Evolutionary conservation across 2,797 vertebrate genomes (phyloP).

Genomic region (Characodon lateralis): DNA sequence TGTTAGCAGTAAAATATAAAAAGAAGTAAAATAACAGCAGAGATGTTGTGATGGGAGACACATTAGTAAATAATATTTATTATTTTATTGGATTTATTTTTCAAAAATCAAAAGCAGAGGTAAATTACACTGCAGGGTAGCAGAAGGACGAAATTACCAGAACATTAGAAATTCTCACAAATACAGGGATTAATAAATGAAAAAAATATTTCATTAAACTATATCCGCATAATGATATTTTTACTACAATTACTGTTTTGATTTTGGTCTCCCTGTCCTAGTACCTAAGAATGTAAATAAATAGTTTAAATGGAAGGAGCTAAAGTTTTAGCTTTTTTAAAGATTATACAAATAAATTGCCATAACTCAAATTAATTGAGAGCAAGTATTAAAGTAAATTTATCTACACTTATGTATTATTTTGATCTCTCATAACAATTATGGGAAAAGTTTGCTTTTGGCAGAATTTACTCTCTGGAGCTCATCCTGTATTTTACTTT

Average conservation of each 20-base stretch:
- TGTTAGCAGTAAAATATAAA: no score
- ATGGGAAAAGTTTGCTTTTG: neutral
- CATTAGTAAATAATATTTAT: no score
- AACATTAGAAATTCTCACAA: neutral
- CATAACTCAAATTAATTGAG: neutral
- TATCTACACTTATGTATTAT: neutral
- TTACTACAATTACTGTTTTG: neutral
- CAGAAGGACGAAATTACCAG: neutral
- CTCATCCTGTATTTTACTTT: neutral
- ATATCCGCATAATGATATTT: neutral
- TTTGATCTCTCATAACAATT: neutral
- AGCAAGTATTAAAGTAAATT: neutral
- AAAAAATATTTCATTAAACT: no score
- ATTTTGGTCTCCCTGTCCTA: neutral
- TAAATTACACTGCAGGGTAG: neutral
- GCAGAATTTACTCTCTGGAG: neutral
- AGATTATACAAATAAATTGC: no score
- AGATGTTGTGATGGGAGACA: no score
- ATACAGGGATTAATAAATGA: neutral
- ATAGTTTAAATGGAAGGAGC: no score
- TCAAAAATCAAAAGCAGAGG: neutral
- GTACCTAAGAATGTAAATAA: neutral
- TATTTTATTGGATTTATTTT: neutral
- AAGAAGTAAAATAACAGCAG: no score
- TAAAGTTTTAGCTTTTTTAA: neutral